Evolutionary conservation across 2,888 invertebrate genomes (phyloP).

Genomic region (Stictocephala bisonia): DNA sequence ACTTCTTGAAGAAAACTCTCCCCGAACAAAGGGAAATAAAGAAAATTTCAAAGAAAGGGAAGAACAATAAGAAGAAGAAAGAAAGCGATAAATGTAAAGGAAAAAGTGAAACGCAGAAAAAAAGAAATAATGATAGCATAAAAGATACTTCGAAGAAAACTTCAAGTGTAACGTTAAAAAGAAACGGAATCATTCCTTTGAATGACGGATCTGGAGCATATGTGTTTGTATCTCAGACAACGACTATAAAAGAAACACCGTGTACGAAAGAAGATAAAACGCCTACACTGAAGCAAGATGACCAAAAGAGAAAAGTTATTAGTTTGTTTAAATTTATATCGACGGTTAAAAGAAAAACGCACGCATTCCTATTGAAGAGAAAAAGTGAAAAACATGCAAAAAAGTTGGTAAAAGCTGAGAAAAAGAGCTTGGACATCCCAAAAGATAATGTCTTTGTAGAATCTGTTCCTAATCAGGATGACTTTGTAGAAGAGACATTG

Average conservation of each 20-base stretch:
- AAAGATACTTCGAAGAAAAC: constrained; percentile 13
- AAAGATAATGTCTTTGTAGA: background rate
- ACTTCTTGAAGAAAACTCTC: constrained; percentile 2
- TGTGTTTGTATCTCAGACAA: constrained; percentile 6
- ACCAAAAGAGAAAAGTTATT: background rate
- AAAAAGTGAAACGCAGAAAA: too few species aligned
- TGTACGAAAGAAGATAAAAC: background rate
- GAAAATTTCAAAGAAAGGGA: too few species aligned
- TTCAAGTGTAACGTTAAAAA: constrained; percentile 9
- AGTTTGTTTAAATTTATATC: background rate
- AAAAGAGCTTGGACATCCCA: background rate
- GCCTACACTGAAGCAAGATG: background rate
- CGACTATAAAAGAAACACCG: constrained; percentile 12
- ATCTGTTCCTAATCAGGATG: constrained; percentile 12
- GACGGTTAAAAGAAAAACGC: background rate
- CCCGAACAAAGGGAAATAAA: background rate
- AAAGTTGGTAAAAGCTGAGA: background rate
- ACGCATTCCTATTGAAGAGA: background rate
- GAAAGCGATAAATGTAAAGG: too few species aligned
- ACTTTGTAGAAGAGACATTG: constrained; percentile 11
- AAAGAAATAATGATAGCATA: background rate
- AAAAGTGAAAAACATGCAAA: constrained; percentile 20
- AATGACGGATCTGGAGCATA: constrained; percentile 27
- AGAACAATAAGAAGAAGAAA: too few species aligned
- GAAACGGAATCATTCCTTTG: constrained; percentile 8